These are phyloP conservation scores for Brachypteracias leptosomus DNA, from an alignment of 2,113 vertebrate genomes.

Conservation along the genomic window DNA sequence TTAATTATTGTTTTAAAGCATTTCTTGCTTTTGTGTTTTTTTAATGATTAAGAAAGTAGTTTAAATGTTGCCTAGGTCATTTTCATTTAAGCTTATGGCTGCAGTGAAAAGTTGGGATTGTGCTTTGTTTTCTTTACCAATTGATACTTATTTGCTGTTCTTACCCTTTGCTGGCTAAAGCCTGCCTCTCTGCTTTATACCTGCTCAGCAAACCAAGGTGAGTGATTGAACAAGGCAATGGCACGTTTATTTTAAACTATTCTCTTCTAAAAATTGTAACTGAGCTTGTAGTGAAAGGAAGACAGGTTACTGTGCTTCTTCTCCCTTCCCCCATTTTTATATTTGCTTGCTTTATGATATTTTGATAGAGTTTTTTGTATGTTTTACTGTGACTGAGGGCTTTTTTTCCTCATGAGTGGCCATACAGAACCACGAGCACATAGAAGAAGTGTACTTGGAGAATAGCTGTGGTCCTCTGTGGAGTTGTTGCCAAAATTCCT, in stretches of 20 bases:
- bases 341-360: constrained; percentile 66
- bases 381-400: constrained; percentile 70
- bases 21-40: constrained; percentile 30
- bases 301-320: constrained; percentile 12
- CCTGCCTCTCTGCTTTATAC: constrained; percentile 75
- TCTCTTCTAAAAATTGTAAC: constrained; percentile 29
- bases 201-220: constrained; percentile 79
- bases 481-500: constrained; percentile 85
- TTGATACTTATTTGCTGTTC: constrained; percentile 79
- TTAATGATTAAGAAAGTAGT: constrained; percentile 28
- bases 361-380: constrained; percentile 72
- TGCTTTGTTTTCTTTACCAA: constrained; percentile 68
- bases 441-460: constrained; percentile 78
- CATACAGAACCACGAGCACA: constrained; percentile 85
- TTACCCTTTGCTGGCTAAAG: constrained; percentile 82
- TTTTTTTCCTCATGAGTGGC: constrained; percentile 78
- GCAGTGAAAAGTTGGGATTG: constrained; percentile 56
- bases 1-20: constrained; percentile 26
- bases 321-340: background rate
- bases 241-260: constrained; percentile 38
- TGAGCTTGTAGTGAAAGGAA: constrained; percentile 3
- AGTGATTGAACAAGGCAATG: constrained; percentile 63
- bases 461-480: constrained; percentile 77
- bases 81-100: constrained; percentile 45
- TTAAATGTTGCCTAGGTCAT: constrained; percentile 4